Evolutionary conservation across 1,140 invertebrate genomes (phyloP), one percentile per base, ranked within the genome.

Genomic region (Periplaneta americana): DNA sequence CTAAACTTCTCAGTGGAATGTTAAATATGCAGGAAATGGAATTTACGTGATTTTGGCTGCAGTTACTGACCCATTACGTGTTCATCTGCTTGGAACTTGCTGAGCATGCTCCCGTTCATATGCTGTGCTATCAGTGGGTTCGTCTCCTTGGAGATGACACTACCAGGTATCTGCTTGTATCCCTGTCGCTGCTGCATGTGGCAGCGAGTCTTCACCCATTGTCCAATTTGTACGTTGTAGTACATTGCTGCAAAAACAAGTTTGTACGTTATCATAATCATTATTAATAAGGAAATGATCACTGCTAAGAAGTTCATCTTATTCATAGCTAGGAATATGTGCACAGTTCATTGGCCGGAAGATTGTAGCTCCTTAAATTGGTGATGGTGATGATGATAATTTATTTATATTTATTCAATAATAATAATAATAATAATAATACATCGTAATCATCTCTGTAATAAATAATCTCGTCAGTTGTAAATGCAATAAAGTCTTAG

Each of bases 181-280:
- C 31, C 31, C 5, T 37, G 33, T 18, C 75, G 75, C 6, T 77
- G 28, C 5, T 22, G 35, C 34, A 80, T 81, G n/a, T 74, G 13
- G 80, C 6, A 77, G 80, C 80, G 18, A n/a, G 76, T n/a, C 22
- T 74, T 34, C 18, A 34, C 80, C 34, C 48, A 48, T 9, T 80
- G 79, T 33, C 82, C 87, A 78, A 89, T 88, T n/a, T 82, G 84
- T 8, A 81, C 83, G 80, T 89, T 88, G 84, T 88, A 89, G 79
- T 84, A 87, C 88, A 89, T 89, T 1, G 85, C 89, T 89, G 84
- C 37, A 88, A 88, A n/a, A n/a, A n/a, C 78, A 79, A 17, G 22
- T 74, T 79, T 17, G 34, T 74, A n/a, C 34, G 34, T 37, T 75
- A 79, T 35, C 18, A 80, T 13, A 9, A 35, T 36, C 75, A 80